These are phyloP conservation scores for Circaetus cinerascens DNA, from an alignment of 2,113 vertebrate genomes.

Conservation along the genomic window DNA sequence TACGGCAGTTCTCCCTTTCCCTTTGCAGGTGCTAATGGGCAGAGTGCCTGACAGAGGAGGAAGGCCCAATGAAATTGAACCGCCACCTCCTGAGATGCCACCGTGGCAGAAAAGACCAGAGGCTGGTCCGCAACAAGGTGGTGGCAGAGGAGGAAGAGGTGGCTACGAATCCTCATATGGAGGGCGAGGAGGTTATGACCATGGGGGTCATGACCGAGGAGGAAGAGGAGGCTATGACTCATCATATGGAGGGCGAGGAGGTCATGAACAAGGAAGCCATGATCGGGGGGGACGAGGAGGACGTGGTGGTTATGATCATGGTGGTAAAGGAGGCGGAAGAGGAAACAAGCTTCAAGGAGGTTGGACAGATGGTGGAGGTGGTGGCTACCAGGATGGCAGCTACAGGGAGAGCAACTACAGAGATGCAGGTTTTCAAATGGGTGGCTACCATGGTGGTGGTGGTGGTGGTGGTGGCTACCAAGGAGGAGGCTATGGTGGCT, in stretches of 20 bases:
- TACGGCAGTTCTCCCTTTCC: not conserved
- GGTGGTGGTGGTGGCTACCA: slow-evolving; percentile 78
- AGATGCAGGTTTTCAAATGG: slow-evolving; percentile 76
- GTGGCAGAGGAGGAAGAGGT: slow-evolving; percentile 84
- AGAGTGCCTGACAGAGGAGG: slow-evolving; percentile 96
- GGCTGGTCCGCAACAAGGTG: slow-evolving; percentile 78
- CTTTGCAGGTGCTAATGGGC: slow-evolving; percentile 90
- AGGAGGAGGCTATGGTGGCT: slow-evolving; percentile 76
- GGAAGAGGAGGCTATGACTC: slow-evolving; percentile 81
- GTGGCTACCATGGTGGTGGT: slow-evolving; percentile 74
- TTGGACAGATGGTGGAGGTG: slow-evolving; percentile 84
- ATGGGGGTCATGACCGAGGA: slow-evolving; percentile 65
- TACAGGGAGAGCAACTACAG: slow-evolving; percentile 79
- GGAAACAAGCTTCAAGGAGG: slow-evolving; percentile 86
- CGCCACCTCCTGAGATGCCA: slow-evolving; percentile 97
- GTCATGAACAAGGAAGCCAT: slow-evolving; percentile 75
- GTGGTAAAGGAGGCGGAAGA: slow-evolving; percentile 78
- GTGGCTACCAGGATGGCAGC: slow-evolving; percentile 72
- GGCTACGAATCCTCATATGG: slow-evolving; percentile 65
- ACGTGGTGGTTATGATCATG: slow-evolving; percentile 80
- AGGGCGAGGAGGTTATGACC: slow-evolving; percentile 69
- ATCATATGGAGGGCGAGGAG: slow-evolving; percentile 84
- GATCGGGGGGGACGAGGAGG: slow-evolving; percentile 77
- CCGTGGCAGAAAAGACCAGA: slow-evolving; percentile 97
- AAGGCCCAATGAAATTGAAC: slow-evolving; percentile 94